A percentile compares a stretch with the other conserved stretches of the same genome.
These are phyloP conservation scores for Polylopha cassiicola DNA, from an alignment of 2,888 invertebrate species.

Conservation along the genomic window DNA sequence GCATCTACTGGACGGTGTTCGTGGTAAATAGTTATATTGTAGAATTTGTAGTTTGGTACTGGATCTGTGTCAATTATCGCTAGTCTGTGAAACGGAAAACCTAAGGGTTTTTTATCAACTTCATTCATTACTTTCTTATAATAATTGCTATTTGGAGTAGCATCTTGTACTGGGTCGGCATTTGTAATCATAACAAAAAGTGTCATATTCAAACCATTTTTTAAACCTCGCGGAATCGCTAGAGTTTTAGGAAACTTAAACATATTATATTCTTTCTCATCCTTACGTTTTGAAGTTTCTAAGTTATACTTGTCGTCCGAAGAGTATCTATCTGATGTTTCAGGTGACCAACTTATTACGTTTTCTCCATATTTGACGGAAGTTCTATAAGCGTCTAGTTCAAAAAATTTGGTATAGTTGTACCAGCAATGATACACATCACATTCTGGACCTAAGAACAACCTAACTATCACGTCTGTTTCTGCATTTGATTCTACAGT, in stretches of 20 bases:
- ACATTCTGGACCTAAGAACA: constrained; percentile 63
- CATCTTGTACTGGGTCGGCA: constrained; percentile 31
- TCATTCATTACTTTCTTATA: constrained; percentile 39
- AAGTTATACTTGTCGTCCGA: constrained; percentile 46
- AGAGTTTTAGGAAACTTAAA: constrained; percentile 61
- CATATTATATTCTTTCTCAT: constrained; percentile 43
- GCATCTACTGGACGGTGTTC: constrained; percentile 34
- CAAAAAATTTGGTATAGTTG: constrained; percentile 47
- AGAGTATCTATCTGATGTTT: constrained; percentile 42
- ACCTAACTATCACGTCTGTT: constrained; percentile 43
- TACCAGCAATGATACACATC: constrained; percentile 42
- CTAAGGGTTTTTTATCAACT: constrained; percentile 51
- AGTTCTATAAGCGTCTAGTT: constrained; percentile 48
- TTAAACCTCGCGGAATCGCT: constrained; percentile 54
- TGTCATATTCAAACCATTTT: constrained; percentile 54
- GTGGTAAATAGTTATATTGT: constrained; percentile 54
- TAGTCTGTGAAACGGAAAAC: constrained; percentile 64
- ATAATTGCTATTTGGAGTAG: constrained; percentile 30
- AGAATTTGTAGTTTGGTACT: constrained; percentile 56
- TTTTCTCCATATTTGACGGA: constrained; percentile 48
- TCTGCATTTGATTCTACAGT: constrained; percentile 42
- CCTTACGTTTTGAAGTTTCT: constrained; percentile 29
- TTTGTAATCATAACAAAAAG: constrained; percentile 58
- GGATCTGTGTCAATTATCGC: constrained; percentile 33
- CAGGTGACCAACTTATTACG: constrained; percentile 47